A percentile compares a stretch with the other conserved stretches of the same genome.
These are phyloP conservation scores for Semnornis frantzii DNA, from an alignment of 2,113 vertebrate species.

Conservation along the genomic window DNA sequence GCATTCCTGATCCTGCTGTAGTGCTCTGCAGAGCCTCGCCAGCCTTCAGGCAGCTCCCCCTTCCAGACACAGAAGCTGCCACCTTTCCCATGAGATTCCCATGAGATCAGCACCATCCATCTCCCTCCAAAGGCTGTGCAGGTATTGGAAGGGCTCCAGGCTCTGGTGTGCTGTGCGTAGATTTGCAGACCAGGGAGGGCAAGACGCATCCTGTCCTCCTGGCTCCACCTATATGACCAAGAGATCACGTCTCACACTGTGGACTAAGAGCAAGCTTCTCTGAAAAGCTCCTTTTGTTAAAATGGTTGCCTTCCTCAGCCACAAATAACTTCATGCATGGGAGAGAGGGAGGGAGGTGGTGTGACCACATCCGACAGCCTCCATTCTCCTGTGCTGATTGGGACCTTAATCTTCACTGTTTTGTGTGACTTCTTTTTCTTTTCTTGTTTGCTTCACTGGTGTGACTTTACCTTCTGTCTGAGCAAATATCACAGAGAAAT, in stretches of 20 bases:
- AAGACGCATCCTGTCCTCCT: not conserved
- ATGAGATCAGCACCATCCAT: not conserved
- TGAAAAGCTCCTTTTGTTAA: not conserved
- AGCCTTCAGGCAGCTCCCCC: not conserved
- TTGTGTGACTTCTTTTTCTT: conserved; percentile 48
- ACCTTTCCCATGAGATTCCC: not conserved
- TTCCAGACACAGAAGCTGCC: not conserved
- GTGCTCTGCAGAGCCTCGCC: not conserved
- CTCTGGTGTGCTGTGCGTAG: not conserved
- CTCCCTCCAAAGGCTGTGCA: not conserved
- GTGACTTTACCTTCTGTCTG: conserved; percentile 58
- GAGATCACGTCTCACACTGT: not conserved
- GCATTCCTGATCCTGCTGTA: not conserved
- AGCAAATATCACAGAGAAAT: conserved; percentile 54
- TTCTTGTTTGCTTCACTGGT: conserved; percentile 38
- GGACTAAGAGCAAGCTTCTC: not conserved
- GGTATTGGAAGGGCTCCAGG: not conserved
- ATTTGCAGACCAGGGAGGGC: not conserved
- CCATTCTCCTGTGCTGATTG: not conserved
- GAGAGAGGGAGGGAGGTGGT: not conserved
- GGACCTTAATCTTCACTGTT: conserved; percentile 22
- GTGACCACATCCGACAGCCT: not conserved
- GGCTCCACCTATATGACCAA: not conserved
- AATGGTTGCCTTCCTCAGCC: not conserved
- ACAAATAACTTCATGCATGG: not conserved